Base-by-base conservation (phyloP, 2,888 invertebrate species). In the Hypomecis atomaria region DNA sequence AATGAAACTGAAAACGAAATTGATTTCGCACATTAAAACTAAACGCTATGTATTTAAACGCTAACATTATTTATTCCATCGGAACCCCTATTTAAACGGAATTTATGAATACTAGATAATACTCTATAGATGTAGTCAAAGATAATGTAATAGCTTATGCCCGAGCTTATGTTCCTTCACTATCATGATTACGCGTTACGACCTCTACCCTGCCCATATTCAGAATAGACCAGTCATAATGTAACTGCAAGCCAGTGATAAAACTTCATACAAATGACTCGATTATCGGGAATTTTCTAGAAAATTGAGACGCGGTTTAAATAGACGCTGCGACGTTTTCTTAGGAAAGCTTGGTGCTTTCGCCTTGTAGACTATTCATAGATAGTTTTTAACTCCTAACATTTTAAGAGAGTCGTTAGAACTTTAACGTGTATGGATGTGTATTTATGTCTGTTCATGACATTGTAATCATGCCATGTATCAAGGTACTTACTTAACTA, bases 121-220 rank as follows among this genome's bases (percentile, higher is more conserved):
- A 60, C 53, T 60, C 34, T 60, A 58, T 61, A 65, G 64, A 64
- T 64, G 50, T 64, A 53, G 63, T 55, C 57, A 47, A 45, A 53
- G 60, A 60, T 65, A 60, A 65, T 56, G 56, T 65, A 60, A 65
- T 60, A 65, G 60, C 60, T 65, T 65, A 65, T 65, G 65, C 56
- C 65, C 52, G 43, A 57, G 60, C 59, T 57, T 65, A 65, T 65
- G 64, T 64, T 64, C 57, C 60, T 60, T 49, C 60, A 53, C 60
- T 61, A 65, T 65, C 60, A 60, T 65, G 65, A 65, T 65, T 60
- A 65, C 65, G 57, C 65, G 60, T 65, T 65, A 65, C 65, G 65
- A 65, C 57, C 65, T 57, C 57, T 57, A 60, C 59, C 65, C 65
- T 56, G 50, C 55, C 59, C 60, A 40, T 65, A 65, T 65, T 65